Percentiles rank a stretch among this genome's conserved stretches.
phyloP scores from a whole-genome alignment of 2,888 invertebrate genomes.

The Cryptus armator region DNA sequence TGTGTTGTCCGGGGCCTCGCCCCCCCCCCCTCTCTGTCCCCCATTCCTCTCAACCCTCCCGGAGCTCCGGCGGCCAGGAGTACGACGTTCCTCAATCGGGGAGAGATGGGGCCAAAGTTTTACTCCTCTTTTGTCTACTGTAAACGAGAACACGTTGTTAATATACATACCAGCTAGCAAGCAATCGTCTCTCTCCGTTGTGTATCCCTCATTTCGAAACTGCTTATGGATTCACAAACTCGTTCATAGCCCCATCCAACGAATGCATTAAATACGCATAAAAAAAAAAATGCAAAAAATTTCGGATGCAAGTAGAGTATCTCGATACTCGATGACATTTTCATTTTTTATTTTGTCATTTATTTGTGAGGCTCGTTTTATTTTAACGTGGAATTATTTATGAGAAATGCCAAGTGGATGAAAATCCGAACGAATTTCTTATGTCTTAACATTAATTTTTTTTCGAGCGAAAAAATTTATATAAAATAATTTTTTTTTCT shows the following conservation, averaged over 20 bases:
- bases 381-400: not conserved
- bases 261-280: constrained; percentile 55
- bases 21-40: not conserved
- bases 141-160: constrained; percentile 76
- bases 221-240: constrained; percentile 67
- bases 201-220: constrained; percentile 43
- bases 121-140: constrained; percentile 83
- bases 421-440: too few species aligned
- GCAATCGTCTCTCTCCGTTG: constrained; percentile 37
- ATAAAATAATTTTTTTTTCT: too few species aligned
- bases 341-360: not conserved
- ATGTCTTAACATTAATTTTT: too few species aligned
- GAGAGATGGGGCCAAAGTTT: constrained; percentile 76
- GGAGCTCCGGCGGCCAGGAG: constrained; percentile 29
- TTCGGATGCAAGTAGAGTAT: not conserved
- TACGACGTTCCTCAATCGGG: constrained; percentile 63
- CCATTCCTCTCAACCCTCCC: not conserved
- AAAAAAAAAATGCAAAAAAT: constrained; percentile 33
- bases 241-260: constrained; percentile 58
- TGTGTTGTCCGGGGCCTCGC: constrained; percentile 80
- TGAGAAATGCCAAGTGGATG: too few species aligned
- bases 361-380: not conserved
- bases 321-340: constrained; percentile 11
- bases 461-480: too few species aligned
- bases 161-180: constrained; percentile 62